phyloP scores from a whole-genome alignment of 1,140 invertebrate species.

The Leptinotarsa defecta region DNA sequence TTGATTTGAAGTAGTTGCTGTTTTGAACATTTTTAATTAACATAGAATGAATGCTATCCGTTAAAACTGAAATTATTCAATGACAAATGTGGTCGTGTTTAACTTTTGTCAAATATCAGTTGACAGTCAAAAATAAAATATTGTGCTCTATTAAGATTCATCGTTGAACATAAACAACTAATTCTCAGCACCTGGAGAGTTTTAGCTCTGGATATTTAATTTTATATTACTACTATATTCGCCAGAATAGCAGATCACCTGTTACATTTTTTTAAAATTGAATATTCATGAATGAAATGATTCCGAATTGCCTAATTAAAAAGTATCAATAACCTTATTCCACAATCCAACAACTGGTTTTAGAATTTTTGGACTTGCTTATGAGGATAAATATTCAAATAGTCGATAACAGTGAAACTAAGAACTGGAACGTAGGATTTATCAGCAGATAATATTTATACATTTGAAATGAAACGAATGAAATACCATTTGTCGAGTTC shows the following conservation, averaged over 20 bases:
- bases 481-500: not conserved
- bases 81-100: too few relatives aligned
- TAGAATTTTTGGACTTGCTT: constrained; percentile 11
- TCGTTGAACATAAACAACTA: too few relatives aligned
- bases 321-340: constrained; percentile 24
- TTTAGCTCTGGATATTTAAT: too few relatives aligned
- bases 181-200: too few relatives aligned
- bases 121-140: too few relatives aligned
- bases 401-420: constrained; percentile 16
- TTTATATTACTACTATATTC: not conserved
- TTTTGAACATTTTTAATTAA: too few relatives aligned
- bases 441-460: constrained; percentile 9
- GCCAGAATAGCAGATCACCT: not conserved
- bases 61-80: too few relatives aligned
- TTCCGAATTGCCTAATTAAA: constrained; percentile 17
- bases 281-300: constrained; percentile 19
- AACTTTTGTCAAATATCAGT: too few relatives aligned
- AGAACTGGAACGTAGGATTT: constrained; percentile 15
- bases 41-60: too few relatives aligned
- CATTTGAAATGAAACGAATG: not conserved
- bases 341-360: constrained; percentile 19
- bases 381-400: constrained; percentile 21
- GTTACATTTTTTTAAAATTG: constrained; percentile 12
- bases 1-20: too few relatives aligned
- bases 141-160: too few relatives aligned